Base-by-base conservation (phyloP, 2,888 invertebrate genomes). In the Ichneumoninae sp. region DNA sequence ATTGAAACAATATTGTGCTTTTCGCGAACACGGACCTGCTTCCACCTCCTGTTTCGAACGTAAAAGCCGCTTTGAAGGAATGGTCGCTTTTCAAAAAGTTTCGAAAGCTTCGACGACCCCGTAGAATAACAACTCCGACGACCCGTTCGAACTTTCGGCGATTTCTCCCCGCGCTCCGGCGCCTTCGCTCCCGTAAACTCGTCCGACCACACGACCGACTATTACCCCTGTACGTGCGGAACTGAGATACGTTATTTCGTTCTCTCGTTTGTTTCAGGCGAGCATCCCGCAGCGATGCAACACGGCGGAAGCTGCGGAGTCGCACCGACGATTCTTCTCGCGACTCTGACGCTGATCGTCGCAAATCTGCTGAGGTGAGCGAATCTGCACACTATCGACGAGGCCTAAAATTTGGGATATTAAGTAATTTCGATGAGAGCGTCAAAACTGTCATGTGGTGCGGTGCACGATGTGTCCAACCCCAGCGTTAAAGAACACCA, bases 231-330 rank as follows among this genome's bases (percentile, higher is more conserved):
- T 22, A 50, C 54, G 33, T 65, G 65, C 19, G 10, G 22, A 70
- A 66, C 52, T 50, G 65, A 57, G n/a, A 47, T 72, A 26, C 44
- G 30, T 8, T 70, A 40, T 76, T 74, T 80, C 62, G 40, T 60
- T 74, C 36, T 57, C 57, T 13, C 57, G 19, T 69, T 69, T 81
- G 85, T 89, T 92, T 69, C 94, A 97, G 97, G 97, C 86, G 97
- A 97, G 94, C 97, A 97, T 93, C 97, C 97, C 85, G 97, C 97
- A 80, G 97, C 97, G 52, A 97, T 97, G 97, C 97, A 97, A 94
- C 93, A 93, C 82, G 93, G 93, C 50, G 92, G 93, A 40, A 92
- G 93, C 75, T 91, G 91, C 83, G 91, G 91, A 30, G 88, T 92
- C 33, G 87, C 91, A 16, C 93, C 93, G 33, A 90, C 90, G 77